Base-by-base conservation (phyloP, 1,140 invertebrate species). In the Lucilia cuprina region DNA sequence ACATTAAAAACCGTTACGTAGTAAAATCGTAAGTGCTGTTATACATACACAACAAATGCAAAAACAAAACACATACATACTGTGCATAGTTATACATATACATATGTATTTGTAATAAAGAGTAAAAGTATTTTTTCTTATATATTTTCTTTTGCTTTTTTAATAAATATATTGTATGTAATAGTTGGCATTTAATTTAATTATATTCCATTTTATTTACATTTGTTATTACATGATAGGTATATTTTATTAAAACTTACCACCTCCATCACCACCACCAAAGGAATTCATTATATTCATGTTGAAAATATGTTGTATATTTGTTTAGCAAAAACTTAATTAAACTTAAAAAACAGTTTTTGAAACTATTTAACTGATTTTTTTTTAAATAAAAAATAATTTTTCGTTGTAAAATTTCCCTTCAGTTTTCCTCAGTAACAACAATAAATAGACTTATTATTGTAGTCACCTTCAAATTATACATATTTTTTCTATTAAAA, bases 251-350 rank as follows among this genome's bases (percentile, higher is more conserved):
- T 41, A 41, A 85, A 84, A 89, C 89, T 90, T 85, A 90, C 89
- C 89, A 87, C 86, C 25, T 30, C 25, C 86, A 41, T 87, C 87
- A 82, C 88, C 88, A 84, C 88, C 85, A 82, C 89, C 87, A 84
- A 90, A 90, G 86, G 89, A 89, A 86, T 90, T 89, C 86, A 90
- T 84, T 87, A 90, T 90, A 86, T 90, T 90, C 89, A 90, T 90
- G 75, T 88, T 85, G 34, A 83, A 84, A 41, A 83, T 82, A 82
- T 83, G 50, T n/a, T 85, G 34, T 19, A 21, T 83, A 14, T 50
- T 35, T 74, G 5, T 78, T 41, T 78, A 49, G 49, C 41, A 49
- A 80, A 80, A 49, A 21, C 19, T 17, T 70, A 70, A 21, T 70
- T 25, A 10, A 70, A 70, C n/a, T 70, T 10, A 70, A 21, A 10